phyloP scores from a whole-genome alignment of 1,140 invertebrate species.

The Holcopasites calliopsidis region DNA sequence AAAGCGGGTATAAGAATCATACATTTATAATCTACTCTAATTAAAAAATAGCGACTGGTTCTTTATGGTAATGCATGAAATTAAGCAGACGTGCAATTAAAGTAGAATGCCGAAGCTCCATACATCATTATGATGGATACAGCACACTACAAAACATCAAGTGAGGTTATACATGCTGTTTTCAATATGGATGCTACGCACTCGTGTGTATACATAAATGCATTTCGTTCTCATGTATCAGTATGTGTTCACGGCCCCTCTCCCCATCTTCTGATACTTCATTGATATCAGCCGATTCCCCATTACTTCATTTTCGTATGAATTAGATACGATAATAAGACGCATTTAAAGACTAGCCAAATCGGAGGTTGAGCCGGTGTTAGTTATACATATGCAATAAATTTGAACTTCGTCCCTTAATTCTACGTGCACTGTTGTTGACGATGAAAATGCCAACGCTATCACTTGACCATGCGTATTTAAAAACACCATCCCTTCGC shows the following conservation, averaged over 20 bases:
- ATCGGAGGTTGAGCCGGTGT: background rate
- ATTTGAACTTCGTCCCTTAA: conserved; percentile 55
- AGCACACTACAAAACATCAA: background rate
- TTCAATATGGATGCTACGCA: conserved; percentile 22
- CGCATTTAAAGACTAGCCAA: background rate
- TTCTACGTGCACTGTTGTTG: conserved; percentile 38
- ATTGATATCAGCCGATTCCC: background rate
- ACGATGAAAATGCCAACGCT: conserved; percentile 22
- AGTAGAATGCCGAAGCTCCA: background rate
- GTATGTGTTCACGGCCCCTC: conserved; percentile 21
- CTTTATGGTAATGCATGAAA: background rate
- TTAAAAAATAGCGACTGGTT: background rate
- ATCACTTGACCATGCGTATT: background rate
- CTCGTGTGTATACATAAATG: background rate
- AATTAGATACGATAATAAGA: conserved; percentile 6
- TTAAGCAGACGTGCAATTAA: background rate
- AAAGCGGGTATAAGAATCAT: background rate
- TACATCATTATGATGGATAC: background rate
- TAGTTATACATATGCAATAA: conserved; percentile 13
- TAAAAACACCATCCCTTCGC: background rate
- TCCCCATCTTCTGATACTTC: background rate
- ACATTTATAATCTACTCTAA: background rate
- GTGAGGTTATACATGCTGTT: conserved; percentile 45
- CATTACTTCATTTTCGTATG: background rate
- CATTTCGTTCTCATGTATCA: background rate